These are phyloP conservation scores for Scophthalmus maximus DNA, from an alignment of 2,113 vertebrate species.

Conservation along the genomic window DNA sequence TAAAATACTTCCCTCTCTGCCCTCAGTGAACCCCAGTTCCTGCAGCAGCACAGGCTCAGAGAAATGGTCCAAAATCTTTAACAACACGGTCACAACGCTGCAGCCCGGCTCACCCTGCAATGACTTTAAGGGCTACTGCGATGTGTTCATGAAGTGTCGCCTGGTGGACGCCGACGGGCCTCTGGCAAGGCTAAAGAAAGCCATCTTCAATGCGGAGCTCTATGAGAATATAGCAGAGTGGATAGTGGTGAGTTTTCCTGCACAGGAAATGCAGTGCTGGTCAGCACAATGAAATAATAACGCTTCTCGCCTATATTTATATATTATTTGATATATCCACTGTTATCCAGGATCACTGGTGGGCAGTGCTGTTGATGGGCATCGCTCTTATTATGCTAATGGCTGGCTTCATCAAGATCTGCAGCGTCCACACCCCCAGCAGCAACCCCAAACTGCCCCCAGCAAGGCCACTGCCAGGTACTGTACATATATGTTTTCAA, in stretches of 20 bases:
- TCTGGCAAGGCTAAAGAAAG: conserved; percentile 95
- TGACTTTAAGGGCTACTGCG: conserved; percentile 97
- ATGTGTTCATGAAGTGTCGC: conserved; percentile 96
- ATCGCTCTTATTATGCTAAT: conserved; percentile 98
- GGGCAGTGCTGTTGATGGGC: conserved; percentile 97
- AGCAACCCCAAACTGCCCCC: conserved; percentile 97
- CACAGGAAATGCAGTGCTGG: conserved; percentile 46
- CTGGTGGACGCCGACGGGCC: conserved; percentile 97
- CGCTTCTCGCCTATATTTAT: not conserved
- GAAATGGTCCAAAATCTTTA: conserved; percentile 84
- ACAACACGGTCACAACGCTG: conserved; percentile 85
- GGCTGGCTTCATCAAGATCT: conserved; percentile 99
- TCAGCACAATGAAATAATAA: not conserved
- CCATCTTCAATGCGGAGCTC: conserved; percentile 94
- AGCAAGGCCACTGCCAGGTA: conserved; percentile 95
- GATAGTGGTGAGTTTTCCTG: conserved; percentile 98
- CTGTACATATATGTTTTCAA: not conserved
- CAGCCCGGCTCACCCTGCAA: conserved; percentile 98
- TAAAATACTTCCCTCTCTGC: conserved; percentile 4
- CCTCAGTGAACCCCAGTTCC: conserved; percentile 85
- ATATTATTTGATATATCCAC: not conserved
- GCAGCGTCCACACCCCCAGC: conserved; percentile 98
- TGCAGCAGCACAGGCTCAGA: conserved; percentile 91
- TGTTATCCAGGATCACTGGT: conserved; percentile 91
- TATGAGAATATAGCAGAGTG: conserved; percentile 98